phyloP scores from a whole-genome alignment of 2,113 vertebrate species.

The Toxotes jaculatrix region DNA sequence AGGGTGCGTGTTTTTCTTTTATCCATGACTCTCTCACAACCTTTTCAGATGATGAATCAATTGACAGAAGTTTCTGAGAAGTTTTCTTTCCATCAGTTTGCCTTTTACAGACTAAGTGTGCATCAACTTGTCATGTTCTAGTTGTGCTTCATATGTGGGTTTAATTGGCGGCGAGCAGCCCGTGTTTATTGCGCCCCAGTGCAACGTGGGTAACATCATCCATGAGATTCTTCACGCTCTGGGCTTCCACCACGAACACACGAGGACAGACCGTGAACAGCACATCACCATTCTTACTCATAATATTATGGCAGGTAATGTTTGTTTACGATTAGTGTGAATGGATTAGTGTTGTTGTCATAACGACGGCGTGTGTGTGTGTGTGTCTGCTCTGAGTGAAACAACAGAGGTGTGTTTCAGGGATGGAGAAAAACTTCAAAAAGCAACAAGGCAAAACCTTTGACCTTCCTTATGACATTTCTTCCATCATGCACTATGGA shows the following conservation, averaged over 20 bases:
- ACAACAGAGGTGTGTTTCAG: slow-evolving; percentile 39
- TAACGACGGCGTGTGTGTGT: background rate
- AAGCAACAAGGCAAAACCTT: slow-evolving; percentile 17
- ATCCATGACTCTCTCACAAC: no score
- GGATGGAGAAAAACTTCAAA: slow-evolving; percentile 60
- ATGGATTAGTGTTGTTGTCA: background rate
- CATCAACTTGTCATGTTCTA: slow-evolving; percentile 27
- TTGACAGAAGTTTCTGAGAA: no score
- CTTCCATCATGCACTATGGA: slow-evolving; percentile 81
- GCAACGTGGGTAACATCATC: slow-evolving; percentile 79
- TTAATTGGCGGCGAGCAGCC: slow-evolving; percentile 78
- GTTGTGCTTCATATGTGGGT: slow-evolving; percentile 86
- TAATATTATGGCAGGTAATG: slow-evolving; percentile 79
- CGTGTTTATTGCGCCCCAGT: slow-evolving; percentile 71
- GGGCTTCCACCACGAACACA: slow-evolving; percentile 88
- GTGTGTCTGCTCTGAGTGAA: background rate
- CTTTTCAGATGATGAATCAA: no score
- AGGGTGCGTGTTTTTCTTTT: slow-evolving; percentile 50
- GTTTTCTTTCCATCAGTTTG: no score
- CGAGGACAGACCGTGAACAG: slow-evolving; percentile 77
- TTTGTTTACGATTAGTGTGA: background rate
- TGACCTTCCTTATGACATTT: slow-evolving; percentile 58
- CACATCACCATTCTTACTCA: slow-evolving; percentile 74
- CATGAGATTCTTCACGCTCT: slow-evolving; percentile 87
- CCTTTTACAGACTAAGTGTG: background rate